phyloP scores from a whole-genome alignment of 2,888 invertebrate genomes.

The Oligia fasciuncula region DNA sequence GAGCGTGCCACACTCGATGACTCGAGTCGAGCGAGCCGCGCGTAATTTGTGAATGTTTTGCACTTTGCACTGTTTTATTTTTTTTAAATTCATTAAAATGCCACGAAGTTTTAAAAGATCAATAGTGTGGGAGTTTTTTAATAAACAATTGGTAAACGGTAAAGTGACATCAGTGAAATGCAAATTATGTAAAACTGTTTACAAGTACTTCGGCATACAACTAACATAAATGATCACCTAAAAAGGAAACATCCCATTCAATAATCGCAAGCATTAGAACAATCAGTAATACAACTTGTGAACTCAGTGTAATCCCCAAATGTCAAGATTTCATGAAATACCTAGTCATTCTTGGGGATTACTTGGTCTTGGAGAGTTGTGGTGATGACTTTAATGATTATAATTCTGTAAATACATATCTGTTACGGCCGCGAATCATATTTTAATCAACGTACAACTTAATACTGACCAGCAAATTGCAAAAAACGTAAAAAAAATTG shows the following conservation, averaged over 20 bases:
- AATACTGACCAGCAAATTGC: too few relatives aligned
- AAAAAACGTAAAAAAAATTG: too few relatives aligned
- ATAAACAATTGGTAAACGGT: neutral
- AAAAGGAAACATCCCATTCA: conserved; percentile 5
- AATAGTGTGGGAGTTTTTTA: conserved; percentile 5
- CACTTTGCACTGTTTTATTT: neutral
- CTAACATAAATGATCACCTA: neutral
- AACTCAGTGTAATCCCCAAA: too few relatives aligned
- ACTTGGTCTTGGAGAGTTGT: too few relatives aligned
- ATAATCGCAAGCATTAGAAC: neutral
- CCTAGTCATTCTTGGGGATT: too few relatives aligned
- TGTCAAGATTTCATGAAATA: too few relatives aligned
- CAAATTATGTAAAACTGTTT: conserved; percentile 2
- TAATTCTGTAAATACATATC: too few relatives aligned
- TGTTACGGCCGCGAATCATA: too few relatives aligned
- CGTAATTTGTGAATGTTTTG: neutral
- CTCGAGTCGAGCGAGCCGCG: neutral
- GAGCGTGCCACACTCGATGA: neutral
- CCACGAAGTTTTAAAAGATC: neutral
- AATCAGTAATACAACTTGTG: too few relatives aligned
- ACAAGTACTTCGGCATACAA: conserved; percentile 4
- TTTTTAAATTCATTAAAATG: neutral
- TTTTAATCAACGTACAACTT: too few relatives aligned
- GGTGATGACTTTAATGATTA: too few relatives aligned
- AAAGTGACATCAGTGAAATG: conserved; percentile 2